Conservation (phyloP, 2,113 vertebrate genomes). For the Calidris pygmaea region DNA sequence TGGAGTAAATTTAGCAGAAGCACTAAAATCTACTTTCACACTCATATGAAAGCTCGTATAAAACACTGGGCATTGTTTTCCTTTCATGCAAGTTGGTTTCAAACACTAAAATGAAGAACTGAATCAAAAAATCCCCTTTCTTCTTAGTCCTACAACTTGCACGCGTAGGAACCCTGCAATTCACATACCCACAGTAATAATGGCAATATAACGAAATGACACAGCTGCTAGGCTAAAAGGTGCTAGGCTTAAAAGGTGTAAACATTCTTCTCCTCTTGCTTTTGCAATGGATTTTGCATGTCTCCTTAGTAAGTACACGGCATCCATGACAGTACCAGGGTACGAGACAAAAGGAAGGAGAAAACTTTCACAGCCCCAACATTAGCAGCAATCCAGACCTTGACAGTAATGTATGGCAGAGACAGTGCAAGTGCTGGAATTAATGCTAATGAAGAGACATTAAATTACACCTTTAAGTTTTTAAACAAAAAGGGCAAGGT, state of each 20-base stretch:
- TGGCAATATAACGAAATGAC: background rate
- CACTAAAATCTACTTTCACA: background rate
- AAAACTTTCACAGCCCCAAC: background rate
- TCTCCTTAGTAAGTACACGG: rapidly evolving
- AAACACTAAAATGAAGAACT: background rate
- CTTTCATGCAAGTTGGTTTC: background rate
- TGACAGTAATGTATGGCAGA: background rate
- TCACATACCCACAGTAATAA: rapidly evolving
- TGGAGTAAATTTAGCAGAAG: background rate
- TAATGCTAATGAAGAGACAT: background rate
- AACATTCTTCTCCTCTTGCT: background rate
- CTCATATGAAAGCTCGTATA: background rate
- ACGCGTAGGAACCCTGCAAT: background rate
- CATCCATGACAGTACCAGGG: background rate
- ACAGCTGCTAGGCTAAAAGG: background rate
- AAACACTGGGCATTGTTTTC: background rate
- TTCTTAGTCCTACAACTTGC: background rate
- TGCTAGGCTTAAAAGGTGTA: background rate
- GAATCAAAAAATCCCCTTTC: background rate
- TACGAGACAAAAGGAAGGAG: background rate
- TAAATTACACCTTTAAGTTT: background rate
- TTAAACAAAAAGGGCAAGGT: background rate
- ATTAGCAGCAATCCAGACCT: background rate
- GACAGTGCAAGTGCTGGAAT: background rate
- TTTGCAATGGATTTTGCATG: background rate